Conservation (phyloP, 64 coral and sea anemone genomes). For the Pachyseris speciosa region DNA sequence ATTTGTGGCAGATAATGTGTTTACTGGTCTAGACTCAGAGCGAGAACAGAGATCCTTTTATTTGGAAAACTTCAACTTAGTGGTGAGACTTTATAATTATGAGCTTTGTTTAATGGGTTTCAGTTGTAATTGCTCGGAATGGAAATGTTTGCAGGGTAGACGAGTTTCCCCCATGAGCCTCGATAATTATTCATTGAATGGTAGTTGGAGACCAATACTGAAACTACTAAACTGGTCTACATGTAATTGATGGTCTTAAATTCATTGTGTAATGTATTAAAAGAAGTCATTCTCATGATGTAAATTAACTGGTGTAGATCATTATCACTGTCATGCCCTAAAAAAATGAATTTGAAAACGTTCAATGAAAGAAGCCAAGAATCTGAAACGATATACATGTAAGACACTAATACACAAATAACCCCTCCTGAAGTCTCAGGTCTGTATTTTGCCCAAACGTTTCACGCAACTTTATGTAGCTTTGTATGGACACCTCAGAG, state of each 20-base stretch:
- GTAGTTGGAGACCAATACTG: constrained; percentile 8
- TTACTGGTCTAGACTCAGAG: constrained; percentile 8
- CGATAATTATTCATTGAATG: not conserved
- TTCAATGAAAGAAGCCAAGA: too few species aligned
- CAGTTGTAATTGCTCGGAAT: not conserved
- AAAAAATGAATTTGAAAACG: too few species aligned
- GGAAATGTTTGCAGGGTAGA: not conserved
- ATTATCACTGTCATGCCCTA: too few species aligned
- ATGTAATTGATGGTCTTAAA: not conserved
- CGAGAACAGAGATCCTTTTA: constrained; percentile 23
- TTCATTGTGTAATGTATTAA: too few species aligned
- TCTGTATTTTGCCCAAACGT: too few species aligned
- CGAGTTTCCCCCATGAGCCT: not conserved
- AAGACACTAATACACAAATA: too few species aligned
- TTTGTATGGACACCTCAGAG: not conserved
- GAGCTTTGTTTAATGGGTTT: not conserved
- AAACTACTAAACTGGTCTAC: not conserved
- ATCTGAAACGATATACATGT: too few species aligned
- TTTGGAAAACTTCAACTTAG: constrained; percentile 24
- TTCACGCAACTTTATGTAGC: too few species aligned
- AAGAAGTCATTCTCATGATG: too few species aligned
- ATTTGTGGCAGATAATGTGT: constrained; percentile 11
- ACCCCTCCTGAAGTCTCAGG: too few species aligned
- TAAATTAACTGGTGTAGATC: too few species aligned
- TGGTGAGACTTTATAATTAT: constrained; percentile 2